These are phyloP conservation scores for Mesorhabditis spiculigera DNA, from an alignment of 2,888 invertebrate genomes.

Conservation along the genomic window DNA sequence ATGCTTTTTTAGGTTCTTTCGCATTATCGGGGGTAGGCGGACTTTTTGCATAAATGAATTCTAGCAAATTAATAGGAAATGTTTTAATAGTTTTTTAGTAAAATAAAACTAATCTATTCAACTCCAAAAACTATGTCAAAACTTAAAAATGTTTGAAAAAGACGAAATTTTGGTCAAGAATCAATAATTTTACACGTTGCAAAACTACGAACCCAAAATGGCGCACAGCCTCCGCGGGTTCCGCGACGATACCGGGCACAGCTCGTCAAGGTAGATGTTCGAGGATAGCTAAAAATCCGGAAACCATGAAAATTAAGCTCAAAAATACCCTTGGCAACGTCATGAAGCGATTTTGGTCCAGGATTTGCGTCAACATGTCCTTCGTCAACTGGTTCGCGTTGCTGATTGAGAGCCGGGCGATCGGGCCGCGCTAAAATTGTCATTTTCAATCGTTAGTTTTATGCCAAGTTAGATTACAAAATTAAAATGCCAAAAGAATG, in stretches of 20 bases:
- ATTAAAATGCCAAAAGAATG: not conserved
- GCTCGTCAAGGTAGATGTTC: slow-evolving; percentile 59
- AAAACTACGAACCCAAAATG: slow-evolving; percentile 38
- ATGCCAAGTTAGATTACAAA: too few species aligned
- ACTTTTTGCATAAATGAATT: too few species aligned
- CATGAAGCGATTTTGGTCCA: slow-evolving; percentile 60
- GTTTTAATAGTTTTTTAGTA: too few species aligned
- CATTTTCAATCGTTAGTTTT: not conserved
- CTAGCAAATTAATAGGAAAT: too few species aligned
- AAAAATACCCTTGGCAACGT: slow-evolving; percentile 57
- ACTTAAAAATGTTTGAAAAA: too few species aligned
- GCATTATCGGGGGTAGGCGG: too few species aligned
- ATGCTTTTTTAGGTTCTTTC: too few species aligned
- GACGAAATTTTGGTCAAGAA: not conserved
- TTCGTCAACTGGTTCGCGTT: slow-evolving; percentile 36
- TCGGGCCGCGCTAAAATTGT: slow-evolving; percentile 38
- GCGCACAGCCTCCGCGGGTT: slow-evolving; percentile 46
- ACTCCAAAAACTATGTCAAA: too few species aligned
- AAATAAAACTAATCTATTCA: too few species aligned
- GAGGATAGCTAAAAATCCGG: slow-evolving; percentile 59
- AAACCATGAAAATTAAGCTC: not conserved
- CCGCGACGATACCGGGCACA: slow-evolving; percentile 59
- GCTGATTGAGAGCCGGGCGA: slow-evolving; percentile 38
- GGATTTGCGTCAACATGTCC: slow-evolving; percentile 57
- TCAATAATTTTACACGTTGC: slow-evolving; percentile 7